Percentiles rank a stretch among this genome's conserved stretches.
phyloP scores from a whole-genome alignment of 2,797 vertebrate genomes.

The Acomys russatus region DNA sequence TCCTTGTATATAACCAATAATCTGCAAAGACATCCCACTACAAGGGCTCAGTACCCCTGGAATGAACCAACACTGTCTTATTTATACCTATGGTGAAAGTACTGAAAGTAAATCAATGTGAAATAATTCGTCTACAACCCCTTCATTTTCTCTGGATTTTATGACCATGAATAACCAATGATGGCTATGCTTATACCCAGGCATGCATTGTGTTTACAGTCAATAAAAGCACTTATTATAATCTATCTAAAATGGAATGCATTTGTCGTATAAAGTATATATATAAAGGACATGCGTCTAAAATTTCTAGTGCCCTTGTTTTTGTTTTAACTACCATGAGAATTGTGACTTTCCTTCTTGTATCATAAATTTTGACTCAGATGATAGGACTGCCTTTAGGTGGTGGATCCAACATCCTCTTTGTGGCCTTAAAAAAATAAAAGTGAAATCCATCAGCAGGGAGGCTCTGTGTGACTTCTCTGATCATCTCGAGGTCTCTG shows the following conservation, averaged over 20 bases:
- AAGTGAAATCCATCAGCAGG: conserved; percentile 63
- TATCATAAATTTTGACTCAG: conserved; percentile 73
- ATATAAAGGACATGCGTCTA: conserved; percentile 10
- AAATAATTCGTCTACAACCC: conserved; percentile 15
- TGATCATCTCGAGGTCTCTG: conserved; percentile 69
- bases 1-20: conserved; percentile 46
- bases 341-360: conserved; percentile 55
- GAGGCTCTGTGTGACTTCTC: conserved; percentile 64
- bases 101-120: conserved; percentile 59
- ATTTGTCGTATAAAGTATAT: conserved; percentile 35
- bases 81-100: conserved; percentile 23
- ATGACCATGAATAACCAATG: conserved; percentile 26
- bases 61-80: conserved; percentile 2
- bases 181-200: not conserved
- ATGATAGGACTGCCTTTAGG: conserved; percentile 35
- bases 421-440: conserved; percentile 61
- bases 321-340: conserved; percentile 64
- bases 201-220: not conserved
- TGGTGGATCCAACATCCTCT: conserved; percentile 52
- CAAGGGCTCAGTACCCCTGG: conserved; percentile 36
- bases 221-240: conserved; percentile 42
- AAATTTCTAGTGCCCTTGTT: conserved; percentile 57
- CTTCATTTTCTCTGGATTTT: conserved; percentile 66
- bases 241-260: conserved; percentile 53
- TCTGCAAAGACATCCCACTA: conserved; percentile 17